Evolutionary conservation across 92 coral and sea anemone genomes (phyloP), one percentile per base, ranked within the genome.

Genomic region (Epizoanthus rinbou): DNA sequence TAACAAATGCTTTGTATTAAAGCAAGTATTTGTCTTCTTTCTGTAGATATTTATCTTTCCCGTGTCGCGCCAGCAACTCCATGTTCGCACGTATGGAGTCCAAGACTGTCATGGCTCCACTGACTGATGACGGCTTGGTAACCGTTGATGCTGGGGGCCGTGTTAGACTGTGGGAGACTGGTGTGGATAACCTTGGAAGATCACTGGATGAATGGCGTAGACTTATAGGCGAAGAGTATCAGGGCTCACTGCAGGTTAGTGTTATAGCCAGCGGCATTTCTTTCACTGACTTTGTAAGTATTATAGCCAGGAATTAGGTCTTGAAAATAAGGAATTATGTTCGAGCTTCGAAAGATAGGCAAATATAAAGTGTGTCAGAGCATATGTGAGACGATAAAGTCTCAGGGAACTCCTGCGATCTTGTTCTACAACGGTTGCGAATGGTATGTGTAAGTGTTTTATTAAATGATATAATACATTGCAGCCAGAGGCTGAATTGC

Each of bases 151-250:
- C 88, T 31, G 87, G 88, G 15, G 99, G 99, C 57, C 94, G 92
- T 52, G 91, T 96, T 53, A 84, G 99, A 33, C 70, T 92, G 80
- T 96, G 99, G 99, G 99, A 96, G 88, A 96, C 99, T 92, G 99
- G 98, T 16, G 76, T 93, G 64, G 63, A 79, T 39, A 93, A 87
- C 54, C 91, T 96, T 10, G 92, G 90, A 69, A 93, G 89, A 35
- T 96, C 99, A 25, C 80, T 96, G 78, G 94, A 80, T 54, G 89
- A 94, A 53, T 96, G 99, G 99, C 94, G 86, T 76, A 91, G 86
- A 35, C 89, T 94, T n/a, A 91, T 96, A 74, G 99, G 99, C 41
- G 88, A 92, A 79, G 90, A 93, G 39, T 84, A 91, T 6, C 87
- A 92, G 16, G 93, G 91, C 0, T 87, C 93, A 39, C 86, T 96